phyloP scores from a whole-genome alignment of 1,140 invertebrate genomes.

The Drosophila arizonae region DNA sequence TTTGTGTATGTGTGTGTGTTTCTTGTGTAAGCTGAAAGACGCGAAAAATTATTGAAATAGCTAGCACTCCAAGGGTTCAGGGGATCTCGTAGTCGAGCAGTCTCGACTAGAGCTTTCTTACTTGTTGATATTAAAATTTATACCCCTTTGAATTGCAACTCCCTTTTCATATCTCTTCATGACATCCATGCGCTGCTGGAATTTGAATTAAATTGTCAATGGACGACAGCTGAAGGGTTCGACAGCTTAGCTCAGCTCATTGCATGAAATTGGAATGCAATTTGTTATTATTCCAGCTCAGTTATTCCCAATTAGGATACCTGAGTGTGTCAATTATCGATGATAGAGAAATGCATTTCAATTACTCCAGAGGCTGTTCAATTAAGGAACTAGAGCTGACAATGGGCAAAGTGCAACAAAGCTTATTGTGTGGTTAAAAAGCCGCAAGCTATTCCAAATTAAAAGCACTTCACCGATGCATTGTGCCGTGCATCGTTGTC shows the following conservation, averaged over 20 bases:
- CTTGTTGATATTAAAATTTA: no score
- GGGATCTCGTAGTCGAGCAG: no score
- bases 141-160: no score
- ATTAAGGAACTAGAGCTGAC: slow-evolving; percentile 4
- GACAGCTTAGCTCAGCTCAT: no score
- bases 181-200: no score
- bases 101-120: no score
- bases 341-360: background rate
- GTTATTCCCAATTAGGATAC: background rate
- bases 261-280: background rate
- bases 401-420: background rate
- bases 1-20: no score
- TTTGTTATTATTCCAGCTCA: slow-evolving; percentile 6
- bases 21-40: no score
- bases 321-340: slow-evolving; percentile 1
- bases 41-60: no score
- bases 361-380: slow-evolving; percentile 3
- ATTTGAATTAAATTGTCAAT: background rate
- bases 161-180: no score
- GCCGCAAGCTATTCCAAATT: slow-evolving; percentile 22
- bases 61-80: no score
- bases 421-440: background rate
- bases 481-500: slow-evolving; percentile 16
- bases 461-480: slow-evolving; percentile 8
- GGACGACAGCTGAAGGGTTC: background rate